A percentile compares a stretch with the other conserved stretches of the same genome.
phyloP scores from a whole-genome alignment of 2,888 invertebrate genomes.

The Caenorhabditis afra region DNA sequence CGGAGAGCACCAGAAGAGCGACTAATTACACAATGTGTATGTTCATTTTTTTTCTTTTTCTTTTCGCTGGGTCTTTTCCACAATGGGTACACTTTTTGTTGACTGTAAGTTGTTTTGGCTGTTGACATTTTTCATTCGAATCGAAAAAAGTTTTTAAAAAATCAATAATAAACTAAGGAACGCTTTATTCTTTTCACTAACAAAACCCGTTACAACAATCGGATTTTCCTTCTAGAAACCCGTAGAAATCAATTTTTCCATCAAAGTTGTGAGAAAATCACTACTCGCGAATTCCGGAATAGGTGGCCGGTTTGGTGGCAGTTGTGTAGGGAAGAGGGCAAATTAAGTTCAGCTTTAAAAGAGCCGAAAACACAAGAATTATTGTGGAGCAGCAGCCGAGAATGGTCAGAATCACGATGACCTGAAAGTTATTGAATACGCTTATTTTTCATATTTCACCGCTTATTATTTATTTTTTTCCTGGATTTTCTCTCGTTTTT shows the following conservation, averaged over 20 bases:
- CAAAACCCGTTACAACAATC: constrained; percentile 26
- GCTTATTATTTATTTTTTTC: neutral
- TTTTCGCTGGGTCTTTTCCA: no score
- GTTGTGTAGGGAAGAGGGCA: constrained; percentile 40
- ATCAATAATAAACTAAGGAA: no score
- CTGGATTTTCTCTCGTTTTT: neutral
- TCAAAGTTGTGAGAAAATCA: neutral
- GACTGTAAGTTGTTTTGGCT: no score
- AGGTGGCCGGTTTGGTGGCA: constrained; percentile 25
- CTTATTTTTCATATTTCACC: no score
- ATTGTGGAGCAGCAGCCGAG: constrained; percentile 55
- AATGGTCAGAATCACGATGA: constrained; percentile 60
- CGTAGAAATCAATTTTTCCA: neutral
- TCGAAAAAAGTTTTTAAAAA: no score
- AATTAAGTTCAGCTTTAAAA: constrained; percentile 62
- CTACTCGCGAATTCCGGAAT: constrained; percentile 39
- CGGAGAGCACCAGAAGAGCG: neutral
- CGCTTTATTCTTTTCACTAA: no score
- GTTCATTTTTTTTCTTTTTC: no score
- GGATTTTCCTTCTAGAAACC: neutral
- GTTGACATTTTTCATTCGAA: no score
- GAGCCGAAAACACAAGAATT: constrained; percentile 55
- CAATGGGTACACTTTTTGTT: no score
- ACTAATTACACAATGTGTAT: neutral
- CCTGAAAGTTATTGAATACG: no score